Percentiles rank a stretch among this genome's conserved stretches.
These are phyloP conservation scores for Lepidonotus clava DNA, from an alignment of 2,888 invertebrate species.

Conservation along the genomic window DNA sequence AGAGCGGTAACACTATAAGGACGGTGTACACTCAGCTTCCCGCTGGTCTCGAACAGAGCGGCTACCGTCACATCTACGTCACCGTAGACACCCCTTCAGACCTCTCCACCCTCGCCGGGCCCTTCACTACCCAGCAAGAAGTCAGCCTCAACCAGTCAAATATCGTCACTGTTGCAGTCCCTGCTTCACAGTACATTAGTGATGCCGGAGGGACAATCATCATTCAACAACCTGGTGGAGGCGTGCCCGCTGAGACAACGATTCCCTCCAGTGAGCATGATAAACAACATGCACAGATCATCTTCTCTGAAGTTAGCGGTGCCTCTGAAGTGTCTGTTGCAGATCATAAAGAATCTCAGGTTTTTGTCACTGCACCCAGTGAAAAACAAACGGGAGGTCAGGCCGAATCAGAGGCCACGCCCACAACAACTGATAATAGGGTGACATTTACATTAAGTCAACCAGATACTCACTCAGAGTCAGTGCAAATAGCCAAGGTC, in stretches of 20 bases:
- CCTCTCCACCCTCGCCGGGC: not conserved
- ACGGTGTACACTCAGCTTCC: not conserved
- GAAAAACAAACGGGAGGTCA: too few species aligned
- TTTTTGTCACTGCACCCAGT: not conserved
- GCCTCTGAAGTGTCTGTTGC: not conserved
- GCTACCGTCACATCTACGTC: constrained; percentile 10
- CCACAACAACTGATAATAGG: too few species aligned
- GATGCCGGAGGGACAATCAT: not conserved
- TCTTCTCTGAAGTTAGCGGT: not conserved
- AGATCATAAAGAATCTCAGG: not conserved
- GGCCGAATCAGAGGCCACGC: too few species aligned
- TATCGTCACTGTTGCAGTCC: constrained; percentile 8
- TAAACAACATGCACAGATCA: not conserved
- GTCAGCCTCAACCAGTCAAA: constrained; percentile 5
- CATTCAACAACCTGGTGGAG: not conserved
- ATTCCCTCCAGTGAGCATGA: not conserved
- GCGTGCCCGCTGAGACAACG: not conserved
- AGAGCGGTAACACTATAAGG: not conserved
- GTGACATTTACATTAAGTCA: too few species aligned
- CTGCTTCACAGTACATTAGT: not conserved
- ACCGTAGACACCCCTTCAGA: constrained; percentile 1
- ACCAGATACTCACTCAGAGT: too few species aligned
- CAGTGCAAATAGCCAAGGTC: too few species aligned
- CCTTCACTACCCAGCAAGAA: not conserved
- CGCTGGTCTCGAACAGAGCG: not conserved